phyloP scores from a whole-genome alignment of 1,140 invertebrate species.

The Euura lappo region DNA sequence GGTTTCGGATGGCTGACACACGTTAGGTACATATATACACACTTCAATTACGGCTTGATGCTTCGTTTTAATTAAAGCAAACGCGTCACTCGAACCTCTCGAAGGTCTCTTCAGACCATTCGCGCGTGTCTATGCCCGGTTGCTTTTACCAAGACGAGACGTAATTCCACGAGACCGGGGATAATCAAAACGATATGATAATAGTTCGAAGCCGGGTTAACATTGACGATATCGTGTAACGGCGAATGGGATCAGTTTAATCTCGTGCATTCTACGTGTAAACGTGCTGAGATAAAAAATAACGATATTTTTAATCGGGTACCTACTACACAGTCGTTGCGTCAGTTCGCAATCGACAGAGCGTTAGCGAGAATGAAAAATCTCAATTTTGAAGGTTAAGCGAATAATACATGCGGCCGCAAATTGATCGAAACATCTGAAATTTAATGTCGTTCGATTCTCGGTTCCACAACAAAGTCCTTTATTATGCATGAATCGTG shows the following conservation, averaged over 20 bases:
- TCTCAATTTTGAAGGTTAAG: no score
- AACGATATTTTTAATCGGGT: not conserved
- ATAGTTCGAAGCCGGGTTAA: no score
- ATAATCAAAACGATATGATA: no score
- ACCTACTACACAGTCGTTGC: not conserved
- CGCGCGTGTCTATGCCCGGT: no score
- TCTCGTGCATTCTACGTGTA: not conserved
- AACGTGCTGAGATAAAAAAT: not conserved
- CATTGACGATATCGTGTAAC: no score
- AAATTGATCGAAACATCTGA: not conserved
- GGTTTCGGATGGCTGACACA: constrained; percentile 5
- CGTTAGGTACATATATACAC: not conserved
- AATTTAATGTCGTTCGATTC: constrained; percentile 5
- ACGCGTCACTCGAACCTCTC: not conserved
- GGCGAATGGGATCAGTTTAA: no score
- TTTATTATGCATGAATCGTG: constrained; percentile 1
- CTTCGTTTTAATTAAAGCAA: not conserved
- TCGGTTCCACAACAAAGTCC: constrained; percentile 4
- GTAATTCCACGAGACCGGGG: no score
- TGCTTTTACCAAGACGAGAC: no score
- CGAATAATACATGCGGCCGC: not conserved
- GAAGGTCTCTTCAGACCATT: no score
- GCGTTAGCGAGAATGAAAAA: no score
- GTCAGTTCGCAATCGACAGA: not conserved
- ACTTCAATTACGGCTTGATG: constrained; percentile 3